Base-by-base conservation (phyloP, 2,797 vertebrate genomes). In the Limosa lapponica region DNA sequence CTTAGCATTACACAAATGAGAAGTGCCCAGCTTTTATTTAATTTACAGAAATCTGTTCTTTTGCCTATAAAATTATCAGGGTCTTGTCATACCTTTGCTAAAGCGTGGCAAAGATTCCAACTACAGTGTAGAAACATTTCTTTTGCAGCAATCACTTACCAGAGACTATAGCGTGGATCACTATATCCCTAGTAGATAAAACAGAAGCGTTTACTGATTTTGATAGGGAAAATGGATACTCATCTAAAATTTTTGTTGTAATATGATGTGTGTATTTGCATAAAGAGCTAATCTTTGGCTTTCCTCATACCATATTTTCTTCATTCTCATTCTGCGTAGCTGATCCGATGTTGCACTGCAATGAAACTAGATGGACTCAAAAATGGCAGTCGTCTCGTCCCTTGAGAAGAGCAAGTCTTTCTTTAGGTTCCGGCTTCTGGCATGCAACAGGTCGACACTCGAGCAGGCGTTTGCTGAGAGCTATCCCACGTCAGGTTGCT, bases 371-470 rank as follows among this genome's bases (percentile, higher is more conserved):
- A 8, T 99, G 99, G 98, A 98, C 98, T 41, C 99, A 99, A 62
- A 99, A 99, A 94, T 99, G 99, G 99, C 99, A 99, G 93, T 99
- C 99, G 0, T 99, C 99, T 36, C 99, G 99, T 4, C 99, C 99
- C 10, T 98, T 99, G 93, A 97, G 99, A 65, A 98, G 99, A 82
- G 98, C 99, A 66, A 99, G 99, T 70, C 98, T 99, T 37, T 99
- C 99, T 2, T 93, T 99, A 51, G 98, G 99, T 48, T 99, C 99
- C 3, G 99, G 99, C 11, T 99, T 99, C 98, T 99, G 99, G 99
- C 99, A 99, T 1, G 99, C 99, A 37, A 99, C 99, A 0, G 99
- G 99, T 8, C 98, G 99, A 39, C 99, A 99, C 97, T 99, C 99
- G 2, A 99, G 99, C 95, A 97, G 99, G 17, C 99, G 99, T 16